phyloP scores from a whole-genome alignment of 2,888 invertebrate species.

The Clistopyga incitator region DNA sequence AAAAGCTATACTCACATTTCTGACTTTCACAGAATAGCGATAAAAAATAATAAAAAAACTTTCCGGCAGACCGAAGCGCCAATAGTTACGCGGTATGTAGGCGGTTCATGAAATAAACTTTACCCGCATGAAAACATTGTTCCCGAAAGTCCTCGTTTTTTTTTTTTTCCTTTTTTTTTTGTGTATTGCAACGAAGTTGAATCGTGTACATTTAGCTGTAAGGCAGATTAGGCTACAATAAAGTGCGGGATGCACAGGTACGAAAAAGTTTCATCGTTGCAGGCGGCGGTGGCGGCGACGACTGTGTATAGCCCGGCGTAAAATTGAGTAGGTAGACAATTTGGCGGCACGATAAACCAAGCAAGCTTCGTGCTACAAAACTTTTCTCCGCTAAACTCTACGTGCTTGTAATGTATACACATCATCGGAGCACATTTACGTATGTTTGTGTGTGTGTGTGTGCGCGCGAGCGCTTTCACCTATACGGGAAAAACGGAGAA shows the following conservation, averaged over 20 bases:
- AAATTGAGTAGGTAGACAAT: constrained; percentile 65
- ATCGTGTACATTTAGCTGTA: not conserved
- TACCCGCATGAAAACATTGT: constrained; percentile 37
- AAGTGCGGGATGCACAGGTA: constrained; percentile 30
- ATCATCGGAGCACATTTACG: constrained; percentile 20
- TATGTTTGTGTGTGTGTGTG: not conserved
- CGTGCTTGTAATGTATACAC: constrained; percentile 25
- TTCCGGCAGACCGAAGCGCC: not conserved
- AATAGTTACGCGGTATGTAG: not conserved
- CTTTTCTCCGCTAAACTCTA: constrained; percentile 51
- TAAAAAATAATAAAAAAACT: not conserved
- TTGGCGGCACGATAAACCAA: constrained; percentile 63
- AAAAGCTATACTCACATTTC: too few relatives aligned
- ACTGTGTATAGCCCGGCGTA: constrained; percentile 36
- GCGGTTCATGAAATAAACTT: constrained; percentile 41
- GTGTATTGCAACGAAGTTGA: not conserved
- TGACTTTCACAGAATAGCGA: not conserved
- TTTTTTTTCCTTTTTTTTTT: constrained; percentile 14
- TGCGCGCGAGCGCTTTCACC: not conserved
- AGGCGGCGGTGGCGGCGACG: constrained; percentile 25
- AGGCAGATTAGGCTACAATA: constrained; percentile 23
- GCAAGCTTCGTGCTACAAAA: constrained; percentile 58
- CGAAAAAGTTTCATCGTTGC: constrained; percentile 59
- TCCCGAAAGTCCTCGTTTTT: constrained; percentile 1
- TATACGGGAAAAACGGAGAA: constrained; percentile 51